Percentiles rank a stretch among this genome's conserved stretches.
These are phyloP conservation scores for Argyra leucocephala DNA, from an alignment of 2,888 invertebrate genomes.

Conservation along the genomic window DNA sequence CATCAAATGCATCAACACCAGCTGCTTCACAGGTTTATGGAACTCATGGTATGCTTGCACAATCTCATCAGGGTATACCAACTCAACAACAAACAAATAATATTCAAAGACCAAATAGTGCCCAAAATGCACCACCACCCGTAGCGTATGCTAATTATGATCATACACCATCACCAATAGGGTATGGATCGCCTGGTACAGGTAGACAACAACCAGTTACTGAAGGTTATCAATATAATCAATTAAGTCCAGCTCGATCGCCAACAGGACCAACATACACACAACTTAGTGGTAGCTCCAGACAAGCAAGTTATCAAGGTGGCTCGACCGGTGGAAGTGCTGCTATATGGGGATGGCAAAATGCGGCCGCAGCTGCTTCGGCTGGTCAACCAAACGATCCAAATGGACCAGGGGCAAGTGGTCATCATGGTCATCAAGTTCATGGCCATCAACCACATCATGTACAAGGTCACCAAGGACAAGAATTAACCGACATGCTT, in stretches of 20 bases:
- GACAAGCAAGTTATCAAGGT: slow-evolving; percentile 44
- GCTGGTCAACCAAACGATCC: slow-evolving; percentile 44
- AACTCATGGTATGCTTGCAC: slow-evolving; percentile 35
- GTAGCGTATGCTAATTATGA: slow-evolving; percentile 67
- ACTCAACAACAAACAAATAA: slow-evolving; percentile 47
- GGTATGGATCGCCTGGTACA: slow-evolving; percentile 48
- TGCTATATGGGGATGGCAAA: slow-evolving; percentile 76
- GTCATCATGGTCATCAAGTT: slow-evolving; percentile 43
- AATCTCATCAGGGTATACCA: slow-evolving; percentile 38
- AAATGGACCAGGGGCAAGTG: slow-evolving; percentile 44
- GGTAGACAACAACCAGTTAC: slow-evolving; percentile 51
- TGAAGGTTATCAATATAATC: slow-evolving; percentile 60
- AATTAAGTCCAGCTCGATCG: slow-evolving; percentile 69
- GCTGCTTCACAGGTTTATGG: slow-evolving; percentile 30
- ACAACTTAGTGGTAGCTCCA: slow-evolving; percentile 58
- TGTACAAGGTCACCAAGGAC: slow-evolving; percentile 50
- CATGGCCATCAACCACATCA: slow-evolving; percentile 39
- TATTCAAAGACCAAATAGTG: slow-evolving; percentile 56
- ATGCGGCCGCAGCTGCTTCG: slow-evolving; percentile 33
- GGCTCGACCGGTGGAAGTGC: slow-evolving; percentile 30
- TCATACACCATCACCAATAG: slow-evolving; percentile 58
- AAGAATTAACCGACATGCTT: slow-evolving; percentile 84
- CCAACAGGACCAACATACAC: slow-evolving; percentile 78
- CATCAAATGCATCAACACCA: slow-evolving; percentile 21
- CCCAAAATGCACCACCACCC: slow-evolving; percentile 59